Evolutionary conservation across 1,140 invertebrate genomes (phyloP), one percentile per base, ranked within the genome.

Genomic region (Cataglyphis hispanica): DNA sequence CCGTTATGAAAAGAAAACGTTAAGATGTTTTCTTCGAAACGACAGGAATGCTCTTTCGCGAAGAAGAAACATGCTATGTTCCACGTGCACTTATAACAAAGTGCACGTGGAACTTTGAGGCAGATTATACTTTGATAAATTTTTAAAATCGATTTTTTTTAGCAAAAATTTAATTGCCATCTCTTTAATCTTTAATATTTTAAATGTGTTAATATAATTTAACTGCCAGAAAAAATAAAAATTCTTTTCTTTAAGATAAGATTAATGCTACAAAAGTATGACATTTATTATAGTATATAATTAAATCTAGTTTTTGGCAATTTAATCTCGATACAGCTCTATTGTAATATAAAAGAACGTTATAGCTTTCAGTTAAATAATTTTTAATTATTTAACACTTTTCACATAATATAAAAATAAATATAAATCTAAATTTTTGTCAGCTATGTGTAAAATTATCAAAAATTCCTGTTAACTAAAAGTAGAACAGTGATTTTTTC

Each of bases 1-100:
- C 27, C 75, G 75, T 77, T 64, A 64, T 77, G 75, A 64, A 77
- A 77, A 77, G 58, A 77, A 77, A 77, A 63, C 58, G 75, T 11
- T 25, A 19, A 63, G 25, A 19, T 76, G 58, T 76, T 63, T 76
- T 63, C 58, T 63, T 76, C 58, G 19, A 37, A n/a, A 58, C 70
- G 70, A 40, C 11, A 37, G 27, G 27, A 63, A 63, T 1, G 56
- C 13, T 76, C 63, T 75, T 75, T 46, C 11, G 25, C 25, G n/a
- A 13, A 11, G 34, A 76, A 63, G 27, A 63, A 43, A 76, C 56
- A 53, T 60, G 53, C 22, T 75, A 8, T 53, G n/a, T 25, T 75
- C 56, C n/a, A n/a, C n/a, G n/a, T n/a, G n/a, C n/a, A n/a, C n/a
- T 75, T 75, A 75, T 60, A 60, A n/a, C n/a, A 60, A 37, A 1